A percentile compares a stretch with the other conserved stretches of the same genome.
Evolutionary conservation across 2,888 invertebrate species (phyloP).

Genomic region (Drosophila leonis): DNA sequence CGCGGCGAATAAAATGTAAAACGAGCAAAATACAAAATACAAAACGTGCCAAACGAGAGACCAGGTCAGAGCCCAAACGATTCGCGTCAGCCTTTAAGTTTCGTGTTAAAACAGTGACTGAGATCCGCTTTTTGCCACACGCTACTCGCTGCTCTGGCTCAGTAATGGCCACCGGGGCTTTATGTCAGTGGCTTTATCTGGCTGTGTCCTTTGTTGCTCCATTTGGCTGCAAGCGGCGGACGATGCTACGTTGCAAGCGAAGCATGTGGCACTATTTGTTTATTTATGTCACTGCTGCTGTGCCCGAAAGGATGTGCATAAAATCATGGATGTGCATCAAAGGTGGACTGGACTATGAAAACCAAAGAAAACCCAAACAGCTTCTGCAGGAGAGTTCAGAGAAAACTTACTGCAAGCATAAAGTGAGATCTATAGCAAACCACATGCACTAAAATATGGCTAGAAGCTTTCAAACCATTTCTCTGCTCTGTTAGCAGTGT

Average conservation of each 20-base stretch:
- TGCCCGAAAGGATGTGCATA: slow-evolving; percentile 43
- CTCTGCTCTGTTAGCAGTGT: not conserved
- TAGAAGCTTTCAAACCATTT: slow-evolving; percentile 4
- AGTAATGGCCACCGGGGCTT: slow-evolving; percentile 51
- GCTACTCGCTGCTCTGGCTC: slow-evolving; percentile 14
- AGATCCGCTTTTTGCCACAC: not conserved
- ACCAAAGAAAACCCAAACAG: not conserved
- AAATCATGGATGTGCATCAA: slow-evolving; percentile 34
- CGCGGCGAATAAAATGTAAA: slow-evolving; percentile 42
- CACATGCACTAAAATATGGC: not conserved
- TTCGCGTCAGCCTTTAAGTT: slow-evolving; percentile 26
- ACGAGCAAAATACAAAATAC: slow-evolving; percentile 11
- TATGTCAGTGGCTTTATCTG: slow-evolving; percentile 55
- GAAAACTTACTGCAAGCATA: not conserved
- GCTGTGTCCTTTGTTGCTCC: slow-evolving; percentile 41
- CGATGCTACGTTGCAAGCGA: slow-evolving; percentile 28
- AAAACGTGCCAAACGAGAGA: slow-evolving; percentile 21
- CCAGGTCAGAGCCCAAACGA: slow-evolving; percentile 20
- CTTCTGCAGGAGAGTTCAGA: too few relatives aligned
- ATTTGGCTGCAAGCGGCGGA: slow-evolving; percentile 46
- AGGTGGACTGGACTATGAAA: slow-evolving; percentile 34
- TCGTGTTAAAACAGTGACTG: slow-evolving; percentile 39
- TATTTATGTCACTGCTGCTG: slow-evolving; percentile 69
- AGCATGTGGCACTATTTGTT: slow-evolving; percentile 44
- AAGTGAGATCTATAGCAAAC: not conserved